Percentiles rank a stretch among this genome's conserved stretches.
These are phyloP conservation scores for Sebastes flavidus DNA, from an alignment of 2,797 vertebrate genomes.

Conservation along the genomic window DNA sequence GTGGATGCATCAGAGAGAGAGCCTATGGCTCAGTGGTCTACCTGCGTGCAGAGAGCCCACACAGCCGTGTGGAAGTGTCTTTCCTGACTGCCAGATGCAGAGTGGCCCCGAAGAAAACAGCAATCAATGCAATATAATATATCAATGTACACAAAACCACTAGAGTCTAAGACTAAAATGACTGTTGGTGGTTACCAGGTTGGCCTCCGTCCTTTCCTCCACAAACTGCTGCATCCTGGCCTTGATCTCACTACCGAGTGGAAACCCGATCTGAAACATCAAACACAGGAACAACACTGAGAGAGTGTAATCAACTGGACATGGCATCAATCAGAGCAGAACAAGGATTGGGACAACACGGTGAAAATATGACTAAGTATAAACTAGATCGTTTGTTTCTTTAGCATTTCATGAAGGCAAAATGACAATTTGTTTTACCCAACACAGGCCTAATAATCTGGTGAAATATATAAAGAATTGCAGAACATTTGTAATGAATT, in stretches of 20 bases:
- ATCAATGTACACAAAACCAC: not conserved
- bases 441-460: not conserved
- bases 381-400: not conserved
- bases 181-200: slow-evolving; percentile 80
- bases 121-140: too few species aligned
- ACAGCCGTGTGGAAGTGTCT: not conserved
- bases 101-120: too few species aligned
- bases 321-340: not conserved
- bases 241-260: slow-evolving; percentile 66
- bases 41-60: not conserved
- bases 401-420: not conserved
- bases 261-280: slow-evolving; percentile 71
- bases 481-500: not conserved
- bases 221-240: slow-evolving; percentile 82
- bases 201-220: slow-evolving; percentile 84
- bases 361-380: not conserved
- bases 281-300: not conserved
- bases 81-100: not conserved
- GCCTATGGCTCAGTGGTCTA: not conserved
- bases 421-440: not conserved
- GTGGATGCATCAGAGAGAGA: not conserved
- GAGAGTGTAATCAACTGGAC: not conserved
- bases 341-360: not conserved
- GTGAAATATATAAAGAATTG: not conserved
- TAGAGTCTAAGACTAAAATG: not conserved